Percentiles rank a stretch among this genome's conserved stretches.
These are phyloP conservation scores for Micrasema longulum DNA, from an alignment of 1,140 invertebrate genomes.

Conservation along the genomic window DNA sequence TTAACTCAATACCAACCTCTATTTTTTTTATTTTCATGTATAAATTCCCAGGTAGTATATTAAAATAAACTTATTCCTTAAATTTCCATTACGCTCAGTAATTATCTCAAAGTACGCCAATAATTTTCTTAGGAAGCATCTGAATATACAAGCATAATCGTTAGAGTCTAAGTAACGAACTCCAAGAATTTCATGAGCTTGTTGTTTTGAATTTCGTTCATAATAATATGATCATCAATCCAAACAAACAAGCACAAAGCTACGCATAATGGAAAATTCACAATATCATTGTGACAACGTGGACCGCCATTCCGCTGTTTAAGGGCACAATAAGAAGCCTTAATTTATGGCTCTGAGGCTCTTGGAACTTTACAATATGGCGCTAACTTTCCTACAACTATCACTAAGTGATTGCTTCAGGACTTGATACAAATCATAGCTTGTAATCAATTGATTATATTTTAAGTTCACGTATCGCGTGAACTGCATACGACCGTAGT, in stretches of 20 bases:
- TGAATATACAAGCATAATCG: conserved; percentile 5
- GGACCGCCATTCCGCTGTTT: conserved; percentile 31
- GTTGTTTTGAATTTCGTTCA: conserved; percentile 27
- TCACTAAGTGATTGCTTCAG: conserved; percentile 18
- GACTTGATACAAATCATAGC: conserved; percentile 23
- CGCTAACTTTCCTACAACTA: conserved; percentile 15
- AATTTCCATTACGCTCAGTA: no score
- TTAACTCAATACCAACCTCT: no score
- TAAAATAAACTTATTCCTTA: no score
- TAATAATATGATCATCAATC: conserved; percentile 20
- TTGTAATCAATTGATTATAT: no score
- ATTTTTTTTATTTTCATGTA: no score
- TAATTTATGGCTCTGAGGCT: conserved; percentile 25
- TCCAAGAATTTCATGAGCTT: conserved; percentile 16
- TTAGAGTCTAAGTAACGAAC: background rate
- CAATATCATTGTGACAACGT: conserved; percentile 28
- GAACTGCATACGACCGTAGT: no score
- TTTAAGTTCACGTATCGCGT: no score
- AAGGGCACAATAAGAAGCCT: conserved; percentile 23
- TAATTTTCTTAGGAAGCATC: background rate
- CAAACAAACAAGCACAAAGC: background rate
- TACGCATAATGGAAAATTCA: conserved; percentile 29
- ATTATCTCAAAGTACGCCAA: background rate
- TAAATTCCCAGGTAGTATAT: no score
- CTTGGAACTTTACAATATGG: conserved; percentile 1